Conservation (phyloP, 2,888 invertebrate genomes). For the Drosophila dives region DNA sequence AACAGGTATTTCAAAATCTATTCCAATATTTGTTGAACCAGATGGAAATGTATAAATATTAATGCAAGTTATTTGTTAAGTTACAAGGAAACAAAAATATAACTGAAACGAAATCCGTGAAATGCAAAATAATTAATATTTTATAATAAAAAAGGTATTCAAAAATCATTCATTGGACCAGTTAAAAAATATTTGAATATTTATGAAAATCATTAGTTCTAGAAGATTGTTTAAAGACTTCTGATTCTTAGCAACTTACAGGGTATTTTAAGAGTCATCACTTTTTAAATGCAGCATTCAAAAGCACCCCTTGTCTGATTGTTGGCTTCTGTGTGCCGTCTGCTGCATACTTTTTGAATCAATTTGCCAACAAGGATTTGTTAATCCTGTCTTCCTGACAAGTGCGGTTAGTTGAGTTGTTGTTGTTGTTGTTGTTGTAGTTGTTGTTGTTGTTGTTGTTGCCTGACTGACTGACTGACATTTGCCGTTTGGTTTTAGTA, state of each 20-base stretch:
- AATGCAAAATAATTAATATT: too few relatives aligned
- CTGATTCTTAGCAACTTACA: not conserved
- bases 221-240: not conserved
- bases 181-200: too few relatives aligned
- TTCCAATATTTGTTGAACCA: too few relatives aligned
- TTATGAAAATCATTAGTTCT: too few relatives aligned
- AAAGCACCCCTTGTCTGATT: constrained; percentile 25
- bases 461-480: constrained; percentile 46
- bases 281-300: not conserved
- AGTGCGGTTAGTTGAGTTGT: constrained; percentile 82
- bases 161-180: not conserved
- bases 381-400: constrained; percentile 84
- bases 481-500: constrained; percentile 54
- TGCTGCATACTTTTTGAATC: constrained; percentile 80
- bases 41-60: too few relatives aligned
- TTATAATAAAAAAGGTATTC: too few relatives aligned
- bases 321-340: constrained; percentile 45
- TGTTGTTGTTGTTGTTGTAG: constrained; percentile 56
- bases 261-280: constrained; percentile 26
- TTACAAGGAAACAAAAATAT: too few relatives aligned
- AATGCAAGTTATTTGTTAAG: too few relatives aligned
- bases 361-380: constrained; percentile 83
- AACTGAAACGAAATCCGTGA: too few relatives aligned
- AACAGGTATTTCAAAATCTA: too few relatives aligned
- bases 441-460: constrained; percentile 33